These are phyloP conservation scores for Drosophila fulvimacula DNA, from an alignment of 2,888 invertebrate species.

Conservation along the genomic window DNA sequence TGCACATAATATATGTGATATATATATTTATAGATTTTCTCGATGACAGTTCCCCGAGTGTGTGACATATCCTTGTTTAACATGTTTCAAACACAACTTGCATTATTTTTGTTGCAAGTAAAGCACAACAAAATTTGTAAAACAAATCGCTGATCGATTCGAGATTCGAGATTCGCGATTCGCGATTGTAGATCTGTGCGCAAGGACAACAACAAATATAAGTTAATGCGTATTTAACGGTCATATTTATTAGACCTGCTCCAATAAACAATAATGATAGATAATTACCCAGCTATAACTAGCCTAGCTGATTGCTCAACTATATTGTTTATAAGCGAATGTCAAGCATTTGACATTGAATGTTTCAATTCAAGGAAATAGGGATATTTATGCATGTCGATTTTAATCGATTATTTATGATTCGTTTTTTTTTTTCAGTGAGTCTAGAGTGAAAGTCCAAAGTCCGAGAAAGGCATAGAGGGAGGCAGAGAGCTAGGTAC, in stretches of 20 bases:
- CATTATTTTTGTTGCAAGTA: constrained; percentile 51
- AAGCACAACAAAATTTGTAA: constrained; percentile 61
- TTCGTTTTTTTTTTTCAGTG: background rate
- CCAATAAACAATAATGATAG: constrained; percentile 65
- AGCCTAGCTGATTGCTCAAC: constrained; percentile 7
- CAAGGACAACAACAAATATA: constrained; percentile 65
- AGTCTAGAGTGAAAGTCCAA: background rate
- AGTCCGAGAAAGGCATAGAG: background rate
- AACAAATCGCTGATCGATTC: constrained; percentile 53
- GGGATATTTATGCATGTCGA: constrained; percentile 10
- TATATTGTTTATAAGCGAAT: constrained; percentile 50
- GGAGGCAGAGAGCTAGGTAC: too few relatives aligned
- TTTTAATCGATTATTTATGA: constrained; percentile 1
- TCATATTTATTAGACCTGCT: constrained; percentile 24
- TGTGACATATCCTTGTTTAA: constrained; percentile 69
- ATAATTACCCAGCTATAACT: constrained; percentile 62
- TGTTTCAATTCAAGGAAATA: constrained; percentile 30
- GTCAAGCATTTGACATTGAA: constrained; percentile 47
- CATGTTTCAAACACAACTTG: constrained; percentile 25
- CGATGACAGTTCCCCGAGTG: constrained; percentile 61
- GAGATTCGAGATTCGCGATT: constrained; percentile 1
- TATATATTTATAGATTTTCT: constrained; percentile 23
- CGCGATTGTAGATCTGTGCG: constrained; percentile 18
- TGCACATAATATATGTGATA: constrained; percentile 21
- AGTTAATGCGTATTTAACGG: constrained; percentile 30